Percentiles rank a stretch among this genome's conserved stretches.
Conservation (phyloP, 2,888 invertebrate genomes). For the Aphrophora alni region DNA sequence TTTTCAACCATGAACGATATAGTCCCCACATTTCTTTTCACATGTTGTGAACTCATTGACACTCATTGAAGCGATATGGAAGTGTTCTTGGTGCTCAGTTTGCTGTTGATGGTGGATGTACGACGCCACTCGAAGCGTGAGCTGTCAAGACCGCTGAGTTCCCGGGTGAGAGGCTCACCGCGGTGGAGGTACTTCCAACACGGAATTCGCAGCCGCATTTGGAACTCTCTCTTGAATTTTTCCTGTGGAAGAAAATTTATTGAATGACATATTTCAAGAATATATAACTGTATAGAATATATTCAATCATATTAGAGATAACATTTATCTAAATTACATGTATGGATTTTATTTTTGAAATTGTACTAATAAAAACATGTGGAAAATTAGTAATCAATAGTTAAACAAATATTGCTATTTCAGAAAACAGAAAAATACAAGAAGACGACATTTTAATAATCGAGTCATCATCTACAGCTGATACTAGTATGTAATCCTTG, state of each 20-base stretch:
- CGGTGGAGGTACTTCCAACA: constrained; percentile 45
- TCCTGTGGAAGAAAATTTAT: constrained; percentile 63
- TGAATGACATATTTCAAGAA: too few species aligned
- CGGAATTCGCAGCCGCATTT: constrained; percentile 65
- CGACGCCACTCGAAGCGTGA: constrained; percentile 50
- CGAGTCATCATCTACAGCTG: too few species aligned
- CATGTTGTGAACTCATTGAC: constrained; percentile 30
- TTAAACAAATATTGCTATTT: too few species aligned
- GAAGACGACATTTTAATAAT: too few species aligned
- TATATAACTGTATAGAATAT: not conserved
- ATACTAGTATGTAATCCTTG: too few species aligned
- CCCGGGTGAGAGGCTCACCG: constrained; percentile 47
- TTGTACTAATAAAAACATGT: too few species aligned
- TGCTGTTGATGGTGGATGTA: constrained; percentile 47
- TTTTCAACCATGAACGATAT: constrained; percentile 36
- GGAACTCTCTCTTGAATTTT: constrained; percentile 80
- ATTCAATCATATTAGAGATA: too few species aligned
- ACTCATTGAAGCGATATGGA: constrained; percentile 38
- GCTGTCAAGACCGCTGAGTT: constrained; percentile 51
- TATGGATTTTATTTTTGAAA: too few species aligned
- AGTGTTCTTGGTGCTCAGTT: constrained; percentile 33
- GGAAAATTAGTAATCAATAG: too few species aligned
- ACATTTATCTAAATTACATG: too few species aligned
- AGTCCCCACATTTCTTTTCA: constrained; percentile 25
- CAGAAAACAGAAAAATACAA: too few species aligned